Evolutionary conservation across 1,140 invertebrate species (phyloP).

Genomic region (Cydia pomonella): DNA sequence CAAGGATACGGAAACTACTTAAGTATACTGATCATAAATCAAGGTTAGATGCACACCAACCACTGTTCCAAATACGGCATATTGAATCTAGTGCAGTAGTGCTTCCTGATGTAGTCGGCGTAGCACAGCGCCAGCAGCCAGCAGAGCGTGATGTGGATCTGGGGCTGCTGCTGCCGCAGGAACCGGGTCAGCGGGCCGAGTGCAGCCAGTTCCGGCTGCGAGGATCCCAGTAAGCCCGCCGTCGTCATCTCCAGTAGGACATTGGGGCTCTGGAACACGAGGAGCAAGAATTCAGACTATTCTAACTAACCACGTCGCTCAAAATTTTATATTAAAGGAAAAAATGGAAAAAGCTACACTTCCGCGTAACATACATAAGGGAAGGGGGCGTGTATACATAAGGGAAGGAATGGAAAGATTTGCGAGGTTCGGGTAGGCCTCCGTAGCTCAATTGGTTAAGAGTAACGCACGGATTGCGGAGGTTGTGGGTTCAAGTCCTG

Average conservation of each 20-base stretch:
- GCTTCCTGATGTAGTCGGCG: conserved; percentile 70
- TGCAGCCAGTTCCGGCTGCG: conserved; percentile 55
- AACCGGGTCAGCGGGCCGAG: conserved; percentile 65
- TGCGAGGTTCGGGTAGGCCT: no score
- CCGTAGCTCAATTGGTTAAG: no score
- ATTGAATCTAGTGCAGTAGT: conserved; percentile 67
- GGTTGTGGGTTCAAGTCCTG: no score
- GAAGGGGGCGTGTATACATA: no score
- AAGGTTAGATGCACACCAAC: conserved; percentile 47
- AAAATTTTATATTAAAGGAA: no score
- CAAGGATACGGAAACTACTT: no score
- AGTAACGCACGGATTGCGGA: no score
- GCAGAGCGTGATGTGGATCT: conserved; percentile 74
- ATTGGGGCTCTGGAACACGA: conserved; percentile 61
- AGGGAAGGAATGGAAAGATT: no score
- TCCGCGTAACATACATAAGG: no score
- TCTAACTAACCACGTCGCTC: no score
- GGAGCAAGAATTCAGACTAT: no score
- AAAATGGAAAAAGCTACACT: no score
- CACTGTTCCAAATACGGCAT: conserved; percentile 73
- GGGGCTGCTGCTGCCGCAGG: conserved; percentile 68
- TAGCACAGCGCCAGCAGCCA: conserved; percentile 75
- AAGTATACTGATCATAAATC: neutral
- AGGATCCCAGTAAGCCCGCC: conserved; percentile 58
- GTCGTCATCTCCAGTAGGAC: conserved; percentile 71